Evolutionary conservation across 2,797 vertebrate species (phyloP).

Genomic region (Sphenopsis melanotis): DNA sequence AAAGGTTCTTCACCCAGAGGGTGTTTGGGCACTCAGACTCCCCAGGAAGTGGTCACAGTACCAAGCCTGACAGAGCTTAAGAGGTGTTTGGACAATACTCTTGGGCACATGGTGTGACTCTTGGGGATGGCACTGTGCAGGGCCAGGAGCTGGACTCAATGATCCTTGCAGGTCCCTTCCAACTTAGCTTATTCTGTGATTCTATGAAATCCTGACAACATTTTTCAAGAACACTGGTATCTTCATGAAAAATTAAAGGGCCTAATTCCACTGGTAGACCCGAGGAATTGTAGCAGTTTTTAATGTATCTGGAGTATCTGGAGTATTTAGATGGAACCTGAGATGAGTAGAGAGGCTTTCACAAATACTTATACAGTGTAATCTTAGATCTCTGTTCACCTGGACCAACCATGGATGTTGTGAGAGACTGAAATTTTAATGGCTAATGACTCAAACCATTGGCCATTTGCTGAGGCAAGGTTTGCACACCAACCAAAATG

Average conservation of each 20-base stretch:
- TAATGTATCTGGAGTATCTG: no score
- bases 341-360: background rate
- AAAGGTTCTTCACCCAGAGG: background rate
- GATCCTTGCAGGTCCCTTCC: accelerated
- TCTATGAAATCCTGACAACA: background rate
- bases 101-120: background rate
- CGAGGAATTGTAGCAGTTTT: background rate
- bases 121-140: no score
- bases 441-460: background rate
- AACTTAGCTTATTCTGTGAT: background rate
- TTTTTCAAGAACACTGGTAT: background rate
- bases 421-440: background rate
- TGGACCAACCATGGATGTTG: background rate
- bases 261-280: background rate
- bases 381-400: background rate
- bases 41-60: background rate
- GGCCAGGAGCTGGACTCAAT: background rate
- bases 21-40: accelerated
- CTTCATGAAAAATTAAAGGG: background rate
- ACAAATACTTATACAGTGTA: background rate
- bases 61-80: background rate
- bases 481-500: background rate
- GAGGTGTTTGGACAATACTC: background rate
- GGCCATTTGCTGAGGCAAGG: background rate
- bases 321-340: background rate